Conservation (phyloP, 2,888 invertebrate genomes). For the Subacronicta megacephala region DNA sequence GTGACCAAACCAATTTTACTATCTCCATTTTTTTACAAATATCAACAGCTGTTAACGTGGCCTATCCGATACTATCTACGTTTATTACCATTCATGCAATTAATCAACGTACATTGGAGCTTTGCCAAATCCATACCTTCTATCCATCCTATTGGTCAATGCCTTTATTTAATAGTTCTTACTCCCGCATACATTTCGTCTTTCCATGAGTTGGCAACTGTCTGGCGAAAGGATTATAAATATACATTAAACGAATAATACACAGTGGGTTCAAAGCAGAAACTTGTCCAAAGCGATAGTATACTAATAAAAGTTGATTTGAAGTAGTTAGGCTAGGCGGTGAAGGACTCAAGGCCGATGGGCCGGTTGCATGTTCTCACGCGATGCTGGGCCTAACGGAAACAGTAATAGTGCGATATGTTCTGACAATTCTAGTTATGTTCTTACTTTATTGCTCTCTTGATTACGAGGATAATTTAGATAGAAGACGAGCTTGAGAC, state of each 20-base stretch:
- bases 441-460: conserved; percentile 27
- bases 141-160: conserved; percentile 43
- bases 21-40: background rate
- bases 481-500: background rate
- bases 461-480: conserved; percentile 12
- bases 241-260: conserved; percentile 35
- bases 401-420: conserved; percentile 54
- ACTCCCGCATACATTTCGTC: conserved; percentile 47
- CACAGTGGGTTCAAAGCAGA: conserved; percentile 26
- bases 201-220: conserved; percentile 48
- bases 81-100: conserved; percentile 40
- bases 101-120: conserved; percentile 32
- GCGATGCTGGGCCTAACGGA: conserved; percentile 63
- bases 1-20: conserved; percentile 12
- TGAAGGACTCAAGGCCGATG: conserved; percentile 69
- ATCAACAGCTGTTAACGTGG: conserved; percentile 9
- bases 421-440: conserved; percentile 45
- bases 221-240: conserved; percentile 49
- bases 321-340: conserved; percentile 54
- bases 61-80: conserved; percentile 18
- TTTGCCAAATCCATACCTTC: conserved; percentile 30
- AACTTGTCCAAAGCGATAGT: conserved; percentile 48
- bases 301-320: conserved; percentile 54
- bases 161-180: conserved; percentile 46
- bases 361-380: conserved; percentile 68